Conservation (phyloP, 2,113 vertebrate species). For the Tylochromis polylepis region DNA sequence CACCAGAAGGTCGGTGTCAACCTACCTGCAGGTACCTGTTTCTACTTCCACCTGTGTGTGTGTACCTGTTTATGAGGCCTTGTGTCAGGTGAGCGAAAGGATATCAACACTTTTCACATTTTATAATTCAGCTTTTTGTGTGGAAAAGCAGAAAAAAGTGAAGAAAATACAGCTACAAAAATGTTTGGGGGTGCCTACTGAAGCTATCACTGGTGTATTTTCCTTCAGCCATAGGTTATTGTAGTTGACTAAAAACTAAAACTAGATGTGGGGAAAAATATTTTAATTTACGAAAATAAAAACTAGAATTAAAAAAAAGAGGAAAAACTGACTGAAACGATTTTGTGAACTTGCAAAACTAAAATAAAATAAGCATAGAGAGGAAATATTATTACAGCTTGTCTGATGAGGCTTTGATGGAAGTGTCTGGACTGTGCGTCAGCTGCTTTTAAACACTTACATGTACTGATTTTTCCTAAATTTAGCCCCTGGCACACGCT, state of each 20-base stretch:
- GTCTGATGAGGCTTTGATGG: background rate
- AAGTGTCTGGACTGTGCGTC: background rate
- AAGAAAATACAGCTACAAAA: background rate
- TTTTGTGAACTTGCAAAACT: background rate
- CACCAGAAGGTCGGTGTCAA: constrained; percentile 80
- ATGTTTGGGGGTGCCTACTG: background rate
- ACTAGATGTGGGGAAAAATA: background rate
- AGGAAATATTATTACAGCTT: background rate
- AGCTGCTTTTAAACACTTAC: background rate
- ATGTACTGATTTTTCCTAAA: background rate
- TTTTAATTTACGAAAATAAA: background rate
- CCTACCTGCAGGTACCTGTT: background rate
- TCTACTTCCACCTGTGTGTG: background rate
- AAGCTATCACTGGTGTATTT: background rate
- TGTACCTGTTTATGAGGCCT: background rate
- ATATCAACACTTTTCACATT: background rate
- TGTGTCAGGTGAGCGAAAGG: background rate
- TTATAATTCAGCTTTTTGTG: background rate
- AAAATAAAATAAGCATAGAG: background rate
- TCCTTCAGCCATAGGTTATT: background rate
- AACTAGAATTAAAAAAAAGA: background rate
- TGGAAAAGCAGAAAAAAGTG: background rate
- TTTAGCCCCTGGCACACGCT: background rate
- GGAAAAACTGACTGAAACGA: background rate
- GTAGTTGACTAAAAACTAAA: background rate